These are phyloP conservation scores for Drosophila sordidapex DNA, from an alignment of 2,888 invertebrate species.

Conservation along the genomic window DNA sequence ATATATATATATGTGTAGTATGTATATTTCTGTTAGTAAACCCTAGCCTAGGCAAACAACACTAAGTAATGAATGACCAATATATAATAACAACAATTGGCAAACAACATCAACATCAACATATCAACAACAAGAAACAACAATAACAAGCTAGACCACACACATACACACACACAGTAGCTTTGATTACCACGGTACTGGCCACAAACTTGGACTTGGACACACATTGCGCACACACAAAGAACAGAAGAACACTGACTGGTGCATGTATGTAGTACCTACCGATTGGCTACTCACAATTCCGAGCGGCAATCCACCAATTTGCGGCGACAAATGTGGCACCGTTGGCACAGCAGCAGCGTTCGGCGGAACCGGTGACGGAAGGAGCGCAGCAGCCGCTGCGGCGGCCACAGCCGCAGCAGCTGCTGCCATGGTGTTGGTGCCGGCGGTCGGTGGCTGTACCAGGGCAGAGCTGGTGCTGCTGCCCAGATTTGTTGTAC, in stretches of 20 bases:
- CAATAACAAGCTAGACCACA: constrained; percentile 50
- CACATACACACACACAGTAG: constrained; percentile 42
- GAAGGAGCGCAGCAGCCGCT: constrained; percentile 62
- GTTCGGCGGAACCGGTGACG: constrained; percentile 50
- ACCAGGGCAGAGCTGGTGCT: constrained; percentile 71
- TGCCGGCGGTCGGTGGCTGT: constrained; percentile 75
- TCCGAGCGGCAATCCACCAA: constrained; percentile 86
- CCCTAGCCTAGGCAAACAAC: constrained; percentile 73
- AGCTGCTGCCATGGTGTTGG: constrained; percentile 55
- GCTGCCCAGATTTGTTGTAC: constrained; percentile 76
- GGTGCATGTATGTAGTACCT: constrained; percentile 73
- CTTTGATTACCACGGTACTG: constrained; percentile 45
- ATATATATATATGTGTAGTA: constrained; percentile 11
- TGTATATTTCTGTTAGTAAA: constrained; percentile 52
- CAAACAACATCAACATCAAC: constrained; percentile 42
- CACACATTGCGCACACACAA: constrained; percentile 46
- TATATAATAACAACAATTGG: constrained; percentile 53
- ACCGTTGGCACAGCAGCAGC: constrained; percentile 83
- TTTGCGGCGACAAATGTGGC: constrained; percentile 84
- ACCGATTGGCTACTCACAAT: constrained; percentile 86
- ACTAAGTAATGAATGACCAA: constrained; percentile 48
- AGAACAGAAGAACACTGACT: constrained; percentile 57
- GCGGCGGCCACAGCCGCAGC: constrained; percentile 67
- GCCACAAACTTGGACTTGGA: constrained; percentile 30
- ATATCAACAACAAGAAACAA: constrained; percentile 34